A percentile compares a stretch with the other conserved stretches of the same genome.
Conservation (phyloP, 2,888 invertebrate species). For the Carabus problematicus region DNA sequence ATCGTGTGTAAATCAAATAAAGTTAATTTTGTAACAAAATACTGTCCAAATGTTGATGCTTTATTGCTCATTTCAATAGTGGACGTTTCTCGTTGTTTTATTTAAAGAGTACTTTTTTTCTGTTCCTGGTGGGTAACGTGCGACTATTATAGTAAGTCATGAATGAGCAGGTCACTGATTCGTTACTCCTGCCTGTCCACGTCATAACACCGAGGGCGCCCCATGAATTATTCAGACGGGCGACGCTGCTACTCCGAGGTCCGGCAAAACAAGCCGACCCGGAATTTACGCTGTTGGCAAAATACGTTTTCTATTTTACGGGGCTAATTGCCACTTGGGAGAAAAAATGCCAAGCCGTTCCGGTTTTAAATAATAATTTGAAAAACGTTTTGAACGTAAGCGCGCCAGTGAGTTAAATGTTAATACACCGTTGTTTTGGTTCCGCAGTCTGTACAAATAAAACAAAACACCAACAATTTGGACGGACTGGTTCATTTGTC, state of each 20-base stretch:
- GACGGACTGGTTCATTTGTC: too few species aligned
- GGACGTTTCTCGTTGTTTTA: too few species aligned
- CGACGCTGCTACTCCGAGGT: neutral
- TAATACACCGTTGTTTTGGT: conserved; percentile 22
- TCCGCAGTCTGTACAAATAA: neutral
- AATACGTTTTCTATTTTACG: conserved; percentile 31
- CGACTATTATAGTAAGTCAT: too few species aligned
- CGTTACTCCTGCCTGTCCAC: conserved; percentile 20
- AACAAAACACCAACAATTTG: neutral
- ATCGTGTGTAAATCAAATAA: too few species aligned
- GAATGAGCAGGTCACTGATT: neutral
- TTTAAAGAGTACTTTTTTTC: too few species aligned
- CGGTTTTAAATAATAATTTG: conserved; percentile 41
- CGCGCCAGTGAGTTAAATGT: conserved; percentile 28
- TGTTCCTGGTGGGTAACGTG: too few species aligned
- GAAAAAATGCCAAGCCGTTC: conserved; percentile 37
- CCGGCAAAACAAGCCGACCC: conserved; percentile 1
- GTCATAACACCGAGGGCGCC: conserved; percentile 26
- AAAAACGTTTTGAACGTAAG: conserved; percentile 38
- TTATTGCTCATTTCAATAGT: too few species aligned
- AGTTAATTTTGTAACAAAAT: too few species aligned
- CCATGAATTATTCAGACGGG: conserved; percentile 32
- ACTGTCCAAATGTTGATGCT: too few species aligned
- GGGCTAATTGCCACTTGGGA: conserved; percentile 42
- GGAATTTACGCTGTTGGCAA: conserved; percentile 13